Evolutionary conservation across 2,888 invertebrate species (phyloP).

Genomic region (Ferdinandea cuprea): DNA sequence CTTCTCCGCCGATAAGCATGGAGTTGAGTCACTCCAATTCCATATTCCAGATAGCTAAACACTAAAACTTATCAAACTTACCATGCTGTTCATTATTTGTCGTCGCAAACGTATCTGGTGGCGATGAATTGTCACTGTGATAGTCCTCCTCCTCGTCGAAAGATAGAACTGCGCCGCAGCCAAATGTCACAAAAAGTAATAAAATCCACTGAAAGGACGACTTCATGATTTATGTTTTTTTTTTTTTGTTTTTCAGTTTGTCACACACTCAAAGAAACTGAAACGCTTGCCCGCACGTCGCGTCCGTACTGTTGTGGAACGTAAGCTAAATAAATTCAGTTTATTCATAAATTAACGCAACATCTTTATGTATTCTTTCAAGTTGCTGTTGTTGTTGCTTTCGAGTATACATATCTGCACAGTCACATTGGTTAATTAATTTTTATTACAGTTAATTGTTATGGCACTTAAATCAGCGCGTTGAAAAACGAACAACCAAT

Average conservation of each 20-base stretch:
- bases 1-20: constrained; percentile 33
- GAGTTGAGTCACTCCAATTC: constrained; percentile 8
- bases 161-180: constrained; percentile 27
- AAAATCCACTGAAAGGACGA: constrained; percentile 61
- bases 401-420: constrained; percentile 27
- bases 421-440: constrained; percentile 72
- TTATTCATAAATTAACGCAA: constrained; percentile 56
- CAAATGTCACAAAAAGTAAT: constrained; percentile 25
- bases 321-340: constrained; percentile 45
- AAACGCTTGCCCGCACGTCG: neutral
- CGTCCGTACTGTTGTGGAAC: constrained; percentile 23
- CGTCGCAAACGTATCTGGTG: constrained; percentile 55
- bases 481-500: constrained; percentile 61
- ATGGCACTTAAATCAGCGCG: constrained; percentile 74
- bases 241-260: neutral
- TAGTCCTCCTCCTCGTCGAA: constrained; percentile 67
- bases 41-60: neutral
- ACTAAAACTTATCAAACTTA: neutral
- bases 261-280: constrained; percentile 12
- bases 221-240: constrained; percentile 46
- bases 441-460: constrained; percentile 75
- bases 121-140: constrained; percentile 70
- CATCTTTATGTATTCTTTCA: constrained; percentile 26
- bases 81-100: constrained; percentile 35
- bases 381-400: neutral